A percentile compares a stretch with the other conserved stretches of the same genome.
Evolutionary conservation across 2,888 invertebrate genomes (phyloP).

Genomic region (Drosophila mimica): DNA sequence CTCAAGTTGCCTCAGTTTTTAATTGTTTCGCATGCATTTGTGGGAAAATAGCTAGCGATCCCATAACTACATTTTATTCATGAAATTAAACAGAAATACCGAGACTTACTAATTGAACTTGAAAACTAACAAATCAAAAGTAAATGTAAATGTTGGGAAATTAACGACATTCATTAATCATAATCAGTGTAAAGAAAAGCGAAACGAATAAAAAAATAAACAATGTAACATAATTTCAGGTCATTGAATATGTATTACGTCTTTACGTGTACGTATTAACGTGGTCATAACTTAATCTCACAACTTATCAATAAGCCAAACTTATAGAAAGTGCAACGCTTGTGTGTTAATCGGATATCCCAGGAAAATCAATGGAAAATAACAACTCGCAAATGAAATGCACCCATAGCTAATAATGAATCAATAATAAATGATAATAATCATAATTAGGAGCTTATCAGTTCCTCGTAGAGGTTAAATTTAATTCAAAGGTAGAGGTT

Average conservation of each 20-base stretch:
- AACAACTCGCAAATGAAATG: not conserved
- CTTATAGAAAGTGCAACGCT: conserved; percentile 46
- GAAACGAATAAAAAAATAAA: conserved; percentile 5
- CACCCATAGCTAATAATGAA: not conserved
- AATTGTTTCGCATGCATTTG: conserved; percentile 43
- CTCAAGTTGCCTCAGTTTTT: conserved; percentile 44
- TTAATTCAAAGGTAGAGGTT: not conserved
- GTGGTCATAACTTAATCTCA: conserved; percentile 40
- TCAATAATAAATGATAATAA: not conserved
- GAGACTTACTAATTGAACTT: conserved; percentile 59
- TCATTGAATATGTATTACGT: conserved; percentile 38
- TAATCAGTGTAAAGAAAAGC: conserved; percentile 39
- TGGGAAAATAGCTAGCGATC: conserved; percentile 35
- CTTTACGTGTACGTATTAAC: conserved; percentile 12
- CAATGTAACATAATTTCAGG: conserved; percentile 42
- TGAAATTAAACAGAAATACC: conserved; percentile 46
- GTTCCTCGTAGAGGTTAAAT: not conserved
- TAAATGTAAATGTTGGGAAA: conserved; percentile 57
- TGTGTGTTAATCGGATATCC: conserved; percentile 30
- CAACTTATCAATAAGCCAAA: conserved; percentile 38
- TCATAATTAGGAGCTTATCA: not conserved
- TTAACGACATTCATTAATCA: conserved; percentile 38
- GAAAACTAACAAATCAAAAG: conserved; percentile 51
- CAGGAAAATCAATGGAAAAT: conserved; percentile 8
- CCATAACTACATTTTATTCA: conserved; percentile 46